A percentile compares a stretch with the other conserved stretches of the same genome.
Conservation (phyloP, 2,797 vertebrate species). For the Enteromius mattozi region DNA sequence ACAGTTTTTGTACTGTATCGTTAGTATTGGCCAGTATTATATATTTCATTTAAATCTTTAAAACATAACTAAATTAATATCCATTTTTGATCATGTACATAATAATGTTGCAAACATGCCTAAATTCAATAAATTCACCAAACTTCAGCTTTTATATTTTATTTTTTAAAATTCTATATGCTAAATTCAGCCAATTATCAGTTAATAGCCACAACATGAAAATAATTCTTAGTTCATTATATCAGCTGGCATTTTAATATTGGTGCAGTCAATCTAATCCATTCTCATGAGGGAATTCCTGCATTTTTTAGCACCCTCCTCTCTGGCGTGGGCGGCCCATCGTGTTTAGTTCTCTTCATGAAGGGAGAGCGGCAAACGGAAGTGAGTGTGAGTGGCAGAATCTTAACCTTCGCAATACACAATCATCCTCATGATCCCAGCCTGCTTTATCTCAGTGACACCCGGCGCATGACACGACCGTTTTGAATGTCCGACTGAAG, state of each 20-base stretch:
- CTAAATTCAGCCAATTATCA: neutral
- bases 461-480: neutral
- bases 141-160: neutral
- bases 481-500: slow-evolving; percentile 22
- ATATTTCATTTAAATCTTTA: neutral
- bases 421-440: slow-evolving; percentile 16
- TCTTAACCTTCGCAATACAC: neutral
- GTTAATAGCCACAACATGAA: neutral
- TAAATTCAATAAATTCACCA: neutral
- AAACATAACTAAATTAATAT: neutral
- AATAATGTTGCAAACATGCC: neutral
- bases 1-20: neutral
- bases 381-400: neutral
- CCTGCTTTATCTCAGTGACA: slow-evolving; percentile 33
- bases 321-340: neutral
- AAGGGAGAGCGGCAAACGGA: neutral
- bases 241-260: neutral
- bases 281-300: slow-evolving; percentile 35
- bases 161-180: neutral
- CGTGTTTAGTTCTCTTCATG: neutral
- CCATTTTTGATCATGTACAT: neutral
- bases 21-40: slow-evolving; percentile 3
- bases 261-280: slow-evolving; percentile 9
- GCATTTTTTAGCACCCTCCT: slow-evolving; percentile 4
- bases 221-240: neutral